A percentile compares a stretch with the other conserved stretches of the same genome.
phyloP scores from a whole-genome alignment of 2,888 invertebrate genomes.

The Lithophane ornitopus region DNA sequence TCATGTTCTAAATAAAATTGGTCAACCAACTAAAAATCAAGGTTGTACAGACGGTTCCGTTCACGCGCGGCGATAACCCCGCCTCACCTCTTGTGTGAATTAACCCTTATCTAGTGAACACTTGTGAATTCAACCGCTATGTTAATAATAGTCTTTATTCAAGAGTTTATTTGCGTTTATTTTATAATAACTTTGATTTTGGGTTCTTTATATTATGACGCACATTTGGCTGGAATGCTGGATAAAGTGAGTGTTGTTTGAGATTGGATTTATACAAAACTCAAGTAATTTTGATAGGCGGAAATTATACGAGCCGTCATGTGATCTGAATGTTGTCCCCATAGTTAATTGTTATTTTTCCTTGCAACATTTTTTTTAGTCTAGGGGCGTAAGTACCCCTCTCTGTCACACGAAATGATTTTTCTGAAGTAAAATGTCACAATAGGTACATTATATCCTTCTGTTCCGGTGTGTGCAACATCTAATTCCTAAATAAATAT shows the following conservation, averaged over 20 bases:
- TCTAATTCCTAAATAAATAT: background rate
- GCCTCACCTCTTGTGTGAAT: constrained; percentile 70
- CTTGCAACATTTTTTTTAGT: background rate
- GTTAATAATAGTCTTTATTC: constrained; percentile 44
- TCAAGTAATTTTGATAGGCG: background rate
- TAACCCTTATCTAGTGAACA: constrained; percentile 69
- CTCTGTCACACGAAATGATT: background rate
- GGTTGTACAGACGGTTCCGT: constrained; percentile 65
- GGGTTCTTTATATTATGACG: constrained; percentile 12
- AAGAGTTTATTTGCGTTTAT: constrained; percentile 31
- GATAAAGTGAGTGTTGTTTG: background rate
- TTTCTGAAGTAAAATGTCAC: background rate
- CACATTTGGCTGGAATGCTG: background rate
- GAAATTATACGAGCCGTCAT: background rate
- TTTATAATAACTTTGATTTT: constrained; percentile 24
- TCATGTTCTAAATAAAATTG: constrained; percentile 52
- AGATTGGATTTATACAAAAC: background rate
- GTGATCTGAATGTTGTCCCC: background rate
- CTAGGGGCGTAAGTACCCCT: background rate
- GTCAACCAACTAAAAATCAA: constrained; percentile 72
- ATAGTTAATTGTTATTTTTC: no score
- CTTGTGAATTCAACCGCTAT: constrained; percentile 46
- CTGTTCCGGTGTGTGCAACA: no score
- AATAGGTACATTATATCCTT: background rate
- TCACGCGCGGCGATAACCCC: constrained; percentile 74